Conservation (phyloP, 2,888 invertebrate genomes). For the Drosophila multiciliata region DNA sequence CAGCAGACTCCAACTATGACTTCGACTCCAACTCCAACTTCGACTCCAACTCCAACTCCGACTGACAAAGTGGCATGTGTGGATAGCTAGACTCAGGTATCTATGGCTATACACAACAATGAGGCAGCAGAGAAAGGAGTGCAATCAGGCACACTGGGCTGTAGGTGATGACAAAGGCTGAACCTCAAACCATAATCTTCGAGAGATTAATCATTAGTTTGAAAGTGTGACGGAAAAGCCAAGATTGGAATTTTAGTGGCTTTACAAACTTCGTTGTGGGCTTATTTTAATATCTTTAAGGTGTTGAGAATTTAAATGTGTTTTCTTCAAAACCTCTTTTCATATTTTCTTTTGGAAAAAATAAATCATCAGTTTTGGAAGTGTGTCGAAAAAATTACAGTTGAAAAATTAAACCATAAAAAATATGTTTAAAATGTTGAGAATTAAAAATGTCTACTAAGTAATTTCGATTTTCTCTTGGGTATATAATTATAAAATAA, state of each 20-base stretch:
- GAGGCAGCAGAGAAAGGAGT: slow-evolving; percentile 28
- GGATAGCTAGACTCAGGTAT: slow-evolving; percentile 50
- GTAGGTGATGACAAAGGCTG: slow-evolving; percentile 13
- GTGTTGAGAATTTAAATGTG: not conserved
- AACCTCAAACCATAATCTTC: not conserved
- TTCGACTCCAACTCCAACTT: slow-evolving; percentile 15
- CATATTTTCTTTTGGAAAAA: not conserved
- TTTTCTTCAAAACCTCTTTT: not conserved
- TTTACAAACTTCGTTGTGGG: not conserved
- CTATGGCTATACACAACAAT: slow-evolving; percentile 14
- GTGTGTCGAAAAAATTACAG: not conserved
- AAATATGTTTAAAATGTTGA: not conserved
- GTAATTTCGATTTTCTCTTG: no score
- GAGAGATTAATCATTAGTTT: not conserved
- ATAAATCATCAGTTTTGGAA: not conserved
- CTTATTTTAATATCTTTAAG: not conserved
- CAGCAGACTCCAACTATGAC: slow-evolving; percentile 43
- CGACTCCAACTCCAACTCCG: slow-evolving; percentile 15
- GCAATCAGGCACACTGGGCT: slow-evolving; percentile 43
- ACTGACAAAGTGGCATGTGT: slow-evolving; percentile 54
- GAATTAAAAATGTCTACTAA: not conserved
- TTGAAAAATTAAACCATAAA: not conserved
- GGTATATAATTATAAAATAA: not conserved
- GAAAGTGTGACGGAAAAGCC: not conserved
- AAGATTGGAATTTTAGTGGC: not conserved